Evolutionary conservation across 2,888 invertebrate genomes (phyloP), one percentile per base, ranked within the genome.

Genomic region (Sesamia inferens): DNA sequence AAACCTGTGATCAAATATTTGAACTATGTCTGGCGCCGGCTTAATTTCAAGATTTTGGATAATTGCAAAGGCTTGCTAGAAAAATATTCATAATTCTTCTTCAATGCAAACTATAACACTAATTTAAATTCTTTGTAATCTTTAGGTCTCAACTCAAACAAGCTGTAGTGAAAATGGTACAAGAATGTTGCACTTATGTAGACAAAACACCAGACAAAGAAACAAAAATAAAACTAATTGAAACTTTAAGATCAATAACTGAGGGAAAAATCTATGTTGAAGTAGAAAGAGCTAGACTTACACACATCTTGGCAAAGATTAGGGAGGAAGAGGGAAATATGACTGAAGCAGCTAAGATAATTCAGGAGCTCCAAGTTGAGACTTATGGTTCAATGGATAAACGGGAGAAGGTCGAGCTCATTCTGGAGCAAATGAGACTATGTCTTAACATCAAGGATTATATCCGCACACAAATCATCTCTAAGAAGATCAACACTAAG

Each of bases 201-300:
- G 99, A 99, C 87, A 97, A 99, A 93, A 98, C 98, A 24, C 98
- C 99, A 0, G 98, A 98, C 88, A 98, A 98, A 92, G 99, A 99
- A 84, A 97, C 98, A 0, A 98, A 98, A 96, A 97, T 99, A 63
- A 99, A 99, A 91, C 97, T 99, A 0, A 99, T 99, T 90, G 99
- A 99, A 92, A 99, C 99, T 0, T 95, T 99, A 66, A 97, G 99
- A 82, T 97, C 98, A 8, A 99, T 99, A 3, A 99, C 99, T 0
- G 99, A 99, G 91, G 99, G 99, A 83, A 99, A 99, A 97, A 99
- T 99, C 84, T 99, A 99, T 93, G 99, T 99, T n/a, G 99, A 99
- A 97, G 99, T 99, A 13, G 99, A 99, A 94, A 97, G 99, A 88
- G 99, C 99, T 7, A 97, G 99, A 71, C 96, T 99, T 10, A 99